Conservation (phyloP, 2,888 invertebrate species). For the Barypeithes pellucidus region DNA sequence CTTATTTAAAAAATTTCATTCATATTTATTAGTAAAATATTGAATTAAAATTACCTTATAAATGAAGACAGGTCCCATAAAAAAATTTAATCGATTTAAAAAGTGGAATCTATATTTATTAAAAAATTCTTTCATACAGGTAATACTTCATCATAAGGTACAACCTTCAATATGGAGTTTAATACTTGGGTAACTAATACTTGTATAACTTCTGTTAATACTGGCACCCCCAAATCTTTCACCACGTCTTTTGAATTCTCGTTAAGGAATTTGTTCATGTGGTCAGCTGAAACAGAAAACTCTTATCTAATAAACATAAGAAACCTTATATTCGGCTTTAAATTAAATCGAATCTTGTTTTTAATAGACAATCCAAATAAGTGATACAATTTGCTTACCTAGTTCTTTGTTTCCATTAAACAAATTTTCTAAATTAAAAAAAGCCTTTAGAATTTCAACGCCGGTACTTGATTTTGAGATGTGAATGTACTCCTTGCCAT, state of each 20-base stretch:
- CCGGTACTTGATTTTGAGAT: slow-evolving; percentile 55
- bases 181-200: slow-evolving; percentile 49
- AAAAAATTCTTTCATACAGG: background rate
- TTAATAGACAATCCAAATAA: too few species aligned
- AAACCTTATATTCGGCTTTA: too few species aligned
- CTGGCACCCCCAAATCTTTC: slow-evolving; percentile 65
- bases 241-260: slow-evolving; percentile 69
- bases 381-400: slow-evolving; percentile 54
- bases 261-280: slow-evolving; percentile 69
- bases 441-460: slow-evolving; percentile 55
- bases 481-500: slow-evolving; percentile 59
- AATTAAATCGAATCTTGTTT: too few species aligned
- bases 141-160: slow-evolving; percentile 54
- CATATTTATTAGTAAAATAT: too few species aligned
- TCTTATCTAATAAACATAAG: too few species aligned
- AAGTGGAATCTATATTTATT: background rate
- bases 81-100: too few species aligned
- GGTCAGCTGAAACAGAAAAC: slow-evolving; percentile 62
- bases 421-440: slow-evolving; percentile 60
- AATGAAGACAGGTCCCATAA: too few species aligned
- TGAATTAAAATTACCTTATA: too few species aligned
- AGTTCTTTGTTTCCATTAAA: slow-evolving; percentile 60
- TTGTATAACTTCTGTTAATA: slow-evolving; percentile 52
- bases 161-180: slow-evolving; percentile 41
- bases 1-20: too few species aligned